Evolutionary conservation across 2,797 vertebrate genomes (phyloP).

Genomic region (Eulemur coronatus): DNA sequence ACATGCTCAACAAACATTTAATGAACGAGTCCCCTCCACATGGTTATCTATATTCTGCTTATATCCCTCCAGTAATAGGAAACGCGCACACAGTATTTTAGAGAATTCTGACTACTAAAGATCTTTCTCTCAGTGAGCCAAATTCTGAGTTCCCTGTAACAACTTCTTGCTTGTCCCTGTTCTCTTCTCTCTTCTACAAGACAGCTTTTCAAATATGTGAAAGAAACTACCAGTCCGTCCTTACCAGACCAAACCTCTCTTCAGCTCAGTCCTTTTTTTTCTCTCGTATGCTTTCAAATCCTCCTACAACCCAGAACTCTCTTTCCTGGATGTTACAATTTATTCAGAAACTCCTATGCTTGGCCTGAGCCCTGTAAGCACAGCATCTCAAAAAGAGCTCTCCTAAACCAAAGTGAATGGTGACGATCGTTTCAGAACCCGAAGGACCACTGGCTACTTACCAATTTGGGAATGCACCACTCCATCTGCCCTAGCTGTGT

Average conservation of each 20-base stretch:
- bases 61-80: background rate
- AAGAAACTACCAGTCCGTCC: background rate
- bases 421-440: background rate
- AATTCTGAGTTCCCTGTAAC: constrained; percentile 18
- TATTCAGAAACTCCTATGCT: background rate
- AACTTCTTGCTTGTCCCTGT: background rate
- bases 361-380: background rate
- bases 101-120: background rate
- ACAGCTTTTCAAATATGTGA: background rate
- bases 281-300: background rate
- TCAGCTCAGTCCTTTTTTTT: background rate
- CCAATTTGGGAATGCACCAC: background rate
- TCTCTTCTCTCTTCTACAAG: background rate
- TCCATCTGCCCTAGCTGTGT: background rate
- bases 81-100: background rate
- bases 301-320: background rate
- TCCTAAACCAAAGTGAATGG: background rate
- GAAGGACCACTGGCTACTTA: background rate
- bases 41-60: background rate
- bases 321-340: background rate
- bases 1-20: background rate
- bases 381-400: background rate
- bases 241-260: background rate
- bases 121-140: background rate
- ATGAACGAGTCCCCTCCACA: background rate